Evolutionary conservation across 2,888 invertebrate genomes (phyloP).

Genomic region (Mythimna loreyi): DNA sequence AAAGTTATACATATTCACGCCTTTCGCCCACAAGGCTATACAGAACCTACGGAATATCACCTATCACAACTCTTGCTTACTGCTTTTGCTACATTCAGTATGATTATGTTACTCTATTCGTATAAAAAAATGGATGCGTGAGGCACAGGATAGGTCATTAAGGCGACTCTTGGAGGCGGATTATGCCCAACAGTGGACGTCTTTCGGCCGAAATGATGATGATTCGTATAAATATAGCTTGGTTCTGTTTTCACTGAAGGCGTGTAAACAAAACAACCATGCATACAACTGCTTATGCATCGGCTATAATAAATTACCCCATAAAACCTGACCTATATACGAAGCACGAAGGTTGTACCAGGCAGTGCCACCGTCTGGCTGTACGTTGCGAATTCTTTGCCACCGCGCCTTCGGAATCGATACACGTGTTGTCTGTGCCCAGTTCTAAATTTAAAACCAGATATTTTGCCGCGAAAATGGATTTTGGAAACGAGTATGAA

Average conservation of each 20-base stretch:
- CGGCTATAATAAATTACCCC: slow-evolving; percentile 51
- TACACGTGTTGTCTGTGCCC: slow-evolving; percentile 72
- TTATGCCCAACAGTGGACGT: too few species aligned
- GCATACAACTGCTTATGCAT: slow-evolving; percentile 32
- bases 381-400: slow-evolving; percentile 76
- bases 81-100: too few species aligned
- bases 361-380: slow-evolving; percentile 67
- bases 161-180: too few species aligned
- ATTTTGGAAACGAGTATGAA: slow-evolving; percentile 90
- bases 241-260: not conserved
- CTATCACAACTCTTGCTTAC: too few species aligned
- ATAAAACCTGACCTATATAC: slow-evolving; percentile 82
- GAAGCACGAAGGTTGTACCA: slow-evolving; percentile 70
- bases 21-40: too few species aligned
- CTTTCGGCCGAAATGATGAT: too few species aligned
- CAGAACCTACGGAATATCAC: too few species aligned
- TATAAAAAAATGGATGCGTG: not conserved
- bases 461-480: slow-evolving; percentile 74
- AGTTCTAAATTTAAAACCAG: slow-evolving; percentile 34
- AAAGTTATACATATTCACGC: too few species aligned
- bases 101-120: too few species aligned
- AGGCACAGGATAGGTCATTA: too few species aligned
- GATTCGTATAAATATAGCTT: not conserved
- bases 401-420: slow-evolving; percentile 72
- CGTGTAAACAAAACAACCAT: slow-evolving; percentile 25